These are phyloP conservation scores for Cyprinus carpio DNA, from an alignment of 2,113 vertebrate species.

Conservation along the genomic window DNA sequence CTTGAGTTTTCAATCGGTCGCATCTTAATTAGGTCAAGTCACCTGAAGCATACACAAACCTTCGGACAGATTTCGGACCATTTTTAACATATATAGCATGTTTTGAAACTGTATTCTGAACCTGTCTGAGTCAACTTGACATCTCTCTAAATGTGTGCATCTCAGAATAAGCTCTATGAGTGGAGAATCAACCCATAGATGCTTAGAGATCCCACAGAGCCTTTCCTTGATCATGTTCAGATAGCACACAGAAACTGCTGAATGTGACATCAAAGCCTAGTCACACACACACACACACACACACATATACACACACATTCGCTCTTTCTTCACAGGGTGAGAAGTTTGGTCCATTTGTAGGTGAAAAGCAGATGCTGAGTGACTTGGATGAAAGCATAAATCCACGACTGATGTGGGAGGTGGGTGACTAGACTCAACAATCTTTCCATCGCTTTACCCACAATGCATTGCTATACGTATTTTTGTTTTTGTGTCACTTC, in stretches of 20 bases:
- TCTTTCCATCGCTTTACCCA: not conserved
- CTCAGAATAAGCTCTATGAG: not conserved
- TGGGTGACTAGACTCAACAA: conserved; percentile 65
- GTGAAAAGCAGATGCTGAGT: conserved; percentile 89
- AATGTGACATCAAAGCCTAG: conserved; percentile 4
- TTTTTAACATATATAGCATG: not conserved
- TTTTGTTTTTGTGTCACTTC: conserved; percentile 25
- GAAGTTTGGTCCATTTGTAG: conserved; percentile 97
- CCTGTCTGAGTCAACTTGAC: too few species aligned
- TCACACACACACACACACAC: not conserved
- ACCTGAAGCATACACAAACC: not conserved
- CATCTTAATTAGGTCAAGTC: not conserved
- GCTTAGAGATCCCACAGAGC: not conserved
- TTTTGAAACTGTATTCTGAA: not conserved
- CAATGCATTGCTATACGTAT: not conserved
- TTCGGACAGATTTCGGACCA: not conserved
- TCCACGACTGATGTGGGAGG: conserved; percentile 98
- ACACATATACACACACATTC: not conserved
- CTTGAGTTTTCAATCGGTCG: not conserved
- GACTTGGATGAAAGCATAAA: conserved; percentile 92
- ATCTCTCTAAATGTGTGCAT: not conserved
- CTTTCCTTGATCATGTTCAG: conserved; percentile 4
- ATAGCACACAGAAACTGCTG: not conserved
- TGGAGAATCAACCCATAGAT: not conserved
- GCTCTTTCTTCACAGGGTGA: conserved; percentile 82